These are phyloP conservation scores for Asbolus verrucosus DNA, from an alignment of 1,140 invertebrate species.

Conservation along the genomic window DNA sequence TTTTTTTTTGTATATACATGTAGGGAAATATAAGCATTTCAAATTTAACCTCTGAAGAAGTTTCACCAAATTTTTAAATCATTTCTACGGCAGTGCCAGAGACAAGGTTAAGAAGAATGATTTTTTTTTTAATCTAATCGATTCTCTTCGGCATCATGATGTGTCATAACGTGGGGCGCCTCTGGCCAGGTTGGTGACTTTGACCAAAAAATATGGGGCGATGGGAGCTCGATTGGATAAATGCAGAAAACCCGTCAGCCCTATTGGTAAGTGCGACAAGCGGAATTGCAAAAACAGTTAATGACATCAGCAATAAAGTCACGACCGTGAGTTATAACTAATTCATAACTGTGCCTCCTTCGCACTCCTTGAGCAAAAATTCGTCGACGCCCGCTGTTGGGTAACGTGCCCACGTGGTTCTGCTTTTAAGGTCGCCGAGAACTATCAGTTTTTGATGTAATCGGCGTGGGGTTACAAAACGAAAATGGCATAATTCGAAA, in stretches of 20 bases:
- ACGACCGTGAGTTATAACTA: constrained; percentile 15
- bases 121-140: no score
- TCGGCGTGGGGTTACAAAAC: constrained; percentile 1
- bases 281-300: constrained; percentile 36
- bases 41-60: not conserved
- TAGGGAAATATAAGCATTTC: not conserved
- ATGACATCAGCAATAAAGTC: constrained; percentile 33
- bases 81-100: not conserved
- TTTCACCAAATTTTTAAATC: not conserved
- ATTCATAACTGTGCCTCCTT: constrained; percentile 37
- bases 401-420: not conserved
- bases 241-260: not conserved
- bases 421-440: no score
- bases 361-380: constrained; percentile 8
- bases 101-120: no score
- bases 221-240: not conserved
- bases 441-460: no score
- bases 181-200: not conserved
- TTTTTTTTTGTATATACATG: no score
- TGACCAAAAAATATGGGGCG: not conserved
- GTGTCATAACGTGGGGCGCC: no score
- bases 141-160: no score
- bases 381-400: constrained; percentile 11
- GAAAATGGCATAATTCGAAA: constrained; percentile 16
- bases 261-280: not conserved